Base-by-base conservation (phyloP, 2,797 vertebrate species). In the Ibycter americanus region DNA sequence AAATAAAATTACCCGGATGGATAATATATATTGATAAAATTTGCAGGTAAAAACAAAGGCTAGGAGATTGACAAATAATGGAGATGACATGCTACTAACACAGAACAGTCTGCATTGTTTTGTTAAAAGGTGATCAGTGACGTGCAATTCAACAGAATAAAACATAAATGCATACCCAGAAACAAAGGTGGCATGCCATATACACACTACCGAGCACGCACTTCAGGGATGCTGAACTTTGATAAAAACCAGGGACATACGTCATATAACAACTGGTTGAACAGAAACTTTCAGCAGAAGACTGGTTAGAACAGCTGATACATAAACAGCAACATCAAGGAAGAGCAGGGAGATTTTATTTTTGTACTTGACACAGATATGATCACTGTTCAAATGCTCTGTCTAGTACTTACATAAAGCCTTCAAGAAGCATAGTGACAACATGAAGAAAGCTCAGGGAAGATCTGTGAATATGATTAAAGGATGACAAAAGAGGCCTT, bases 401-500 rank as follows among this genome's bases (percentile, higher is more conserved):
- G 86, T 72, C 88, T 96, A 32, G 38, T 31, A 62, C 62, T 52
- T 61, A 70, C 46, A 79, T 0, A 26, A 62, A 92, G 62, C 66
- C 80, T 95, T 92, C 77, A 88, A 81, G 70, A 49, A 90, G 38
- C 66, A 44, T 2, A 46, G 54, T 79, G 88, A 89, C 94, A 95
- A 76, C n/a, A 42, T 3, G 2, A 93, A 23, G 15, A 85, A 87
- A 63, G 78, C 55, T 71, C 47, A 4, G 52, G 74, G 59, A 96
- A 87, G 47, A 93, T 83, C 47, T 84, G 49, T 72, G 89, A 92
- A 89, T 73, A 72, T 29, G 38, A 96, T 93, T 85, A 94, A 80
- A 95, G 87, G 84, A 89, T 63, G 63, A 96, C 93, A 94, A 90
- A 94, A 95, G 71, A 87, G 44, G 44, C 52, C 78, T 92, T 87